Evolutionary conservation across 53 echinoderm and acorn worm species (phyloP).

Genomic region (Paracentrotus lividus): DNA sequence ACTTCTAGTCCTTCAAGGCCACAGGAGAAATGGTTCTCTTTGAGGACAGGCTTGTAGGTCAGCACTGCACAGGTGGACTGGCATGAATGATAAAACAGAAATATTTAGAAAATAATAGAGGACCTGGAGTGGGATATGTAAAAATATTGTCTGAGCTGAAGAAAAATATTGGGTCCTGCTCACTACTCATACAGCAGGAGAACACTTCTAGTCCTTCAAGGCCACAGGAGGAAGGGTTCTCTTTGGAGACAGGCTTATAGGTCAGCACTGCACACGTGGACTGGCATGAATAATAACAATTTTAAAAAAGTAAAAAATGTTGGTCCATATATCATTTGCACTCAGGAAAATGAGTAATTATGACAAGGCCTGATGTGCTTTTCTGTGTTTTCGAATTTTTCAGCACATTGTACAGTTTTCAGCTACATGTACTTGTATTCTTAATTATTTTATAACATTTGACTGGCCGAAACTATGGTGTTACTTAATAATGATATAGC

Average conservation of each 20-base stretch:
- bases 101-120: not conserved
- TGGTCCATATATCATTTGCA: no score
- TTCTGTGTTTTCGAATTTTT: no score
- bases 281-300: conserved; percentile 58
- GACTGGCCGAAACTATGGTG: no score
- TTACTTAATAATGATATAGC: no score
- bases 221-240: conserved; percentile 89
- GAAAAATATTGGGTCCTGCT: conserved; percentile 85
- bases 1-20: conserved; percentile 93
- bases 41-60: conserved; percentile 82
- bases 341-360: no score
- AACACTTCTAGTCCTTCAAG: conserved; percentile 94
- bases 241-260: conserved; percentile 82
- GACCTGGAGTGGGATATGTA: no score
- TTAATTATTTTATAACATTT: no score
- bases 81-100: not conserved
- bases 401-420: no score
- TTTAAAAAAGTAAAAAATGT: not conserved
- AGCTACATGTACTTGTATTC: no score
- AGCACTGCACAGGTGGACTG: conserved; percentile 97
- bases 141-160: no score
- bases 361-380: no score
- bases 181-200: conserved; percentile 91
- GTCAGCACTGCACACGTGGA: conserved; percentile 93
- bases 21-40: conserved; percentile 89